These are phyloP conservation scores for Meloidogyne floridensis DNA, from an alignment of 1,140 invertebrate genomes.

Conservation along the genomic window DNA sequence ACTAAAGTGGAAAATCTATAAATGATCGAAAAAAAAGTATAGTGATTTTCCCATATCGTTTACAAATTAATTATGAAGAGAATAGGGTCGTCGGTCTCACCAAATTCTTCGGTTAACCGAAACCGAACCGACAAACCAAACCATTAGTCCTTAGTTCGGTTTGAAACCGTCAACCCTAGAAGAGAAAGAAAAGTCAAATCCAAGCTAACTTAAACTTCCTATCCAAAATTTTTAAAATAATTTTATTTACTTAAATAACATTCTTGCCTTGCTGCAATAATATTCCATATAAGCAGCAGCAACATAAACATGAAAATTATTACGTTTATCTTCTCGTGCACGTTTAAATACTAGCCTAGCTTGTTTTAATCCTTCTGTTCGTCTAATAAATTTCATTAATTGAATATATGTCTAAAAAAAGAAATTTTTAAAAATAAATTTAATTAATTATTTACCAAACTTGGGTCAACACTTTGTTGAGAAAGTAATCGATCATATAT, in stretches of 20 bases:
- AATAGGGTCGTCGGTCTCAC: no score
- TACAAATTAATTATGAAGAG: no score
- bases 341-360: conserved; percentile 90
- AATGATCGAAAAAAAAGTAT: no score
- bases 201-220: no score
- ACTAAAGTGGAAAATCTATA: no score
- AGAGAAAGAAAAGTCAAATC: no score
- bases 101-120: no score
- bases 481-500: conserved; percentile 91
- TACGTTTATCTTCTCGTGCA: conserved; percentile 84
- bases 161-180: no score
- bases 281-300: conserved; percentile 98
- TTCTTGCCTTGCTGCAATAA: conserved; percentile 84
- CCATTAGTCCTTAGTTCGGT: no score
- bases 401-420: conserved; percentile 82
- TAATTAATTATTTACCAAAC: conserved; percentile 73
- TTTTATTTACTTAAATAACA: neutral
- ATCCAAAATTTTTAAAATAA: no score
- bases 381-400: conserved; percentile 95
- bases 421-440: neutral
- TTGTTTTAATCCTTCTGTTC: conserved; percentile 95
- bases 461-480: conserved; percentile 87
- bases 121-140: no score
- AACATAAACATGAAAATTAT: conserved; percentile 89
- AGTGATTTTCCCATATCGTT: no score